Evolutionary conservation across 2,113 vertebrate species (phyloP), one percentile per base, ranked within the genome.

Genomic region (Ailurus styani): DNA sequence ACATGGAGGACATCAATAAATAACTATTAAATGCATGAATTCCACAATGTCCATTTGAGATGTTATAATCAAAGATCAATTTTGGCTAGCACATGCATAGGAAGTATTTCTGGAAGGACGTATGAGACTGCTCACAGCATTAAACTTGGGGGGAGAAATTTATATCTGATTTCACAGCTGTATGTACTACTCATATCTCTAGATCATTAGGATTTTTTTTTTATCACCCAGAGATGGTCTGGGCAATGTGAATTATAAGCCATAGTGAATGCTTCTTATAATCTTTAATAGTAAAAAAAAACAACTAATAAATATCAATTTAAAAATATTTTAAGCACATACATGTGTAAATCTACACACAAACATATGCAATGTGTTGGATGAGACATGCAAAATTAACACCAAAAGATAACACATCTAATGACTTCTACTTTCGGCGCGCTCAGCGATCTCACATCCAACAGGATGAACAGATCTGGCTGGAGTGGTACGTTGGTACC

Each of bases 31-130:
- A 40, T 66, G 6, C 90, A 50, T 78, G 29, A 64, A 66, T 62
- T 89, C 72, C 45, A 72, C 60, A 93, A 62, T 86, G 11, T 93
- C 87, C 88, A 54, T 23, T 64, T 94, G 64, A 88, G 90, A 93
- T 13, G 2, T 15, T 73, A n/a, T 54, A 45, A 1, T 72, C 66
- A 40, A 91, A 90, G 37, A 52, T 64, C 15, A 93, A 5, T 52
- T 90, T 79, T 75, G 62, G 20, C 18, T 27, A 50, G 21, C 52
- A 82, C 15, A 34, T 37, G 31, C 45, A 60, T 23, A 57, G 70
- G 73, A 29, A 62, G 34, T 21, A 81, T 52, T 87, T 94, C 87
- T 47, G 37, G 31, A 87, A 88, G 7, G 25, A 83, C 10, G n/a
- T 7, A 50, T 5, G 54, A 75, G 83, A 84, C 29, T 75, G 64